Evolutionary conservation across 1,140 invertebrate genomes (phyloP).

Genomic region (Neodiprion fabricii): DNA sequence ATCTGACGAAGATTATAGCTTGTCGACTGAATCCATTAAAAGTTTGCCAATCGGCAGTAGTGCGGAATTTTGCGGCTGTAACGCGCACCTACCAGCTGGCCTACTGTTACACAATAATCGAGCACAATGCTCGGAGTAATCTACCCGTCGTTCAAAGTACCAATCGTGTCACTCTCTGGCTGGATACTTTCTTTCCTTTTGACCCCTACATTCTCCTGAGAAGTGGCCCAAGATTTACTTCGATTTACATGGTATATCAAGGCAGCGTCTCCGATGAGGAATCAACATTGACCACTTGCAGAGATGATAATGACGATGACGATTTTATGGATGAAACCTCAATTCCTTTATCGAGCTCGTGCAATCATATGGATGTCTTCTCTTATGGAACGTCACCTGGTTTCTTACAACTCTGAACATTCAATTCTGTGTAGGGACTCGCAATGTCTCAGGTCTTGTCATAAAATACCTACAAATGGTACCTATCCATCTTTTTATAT

Average conservation of each 20-base stretch:
- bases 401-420: slow-evolving; percentile 37
- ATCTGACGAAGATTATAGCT: slow-evolving; percentile 83
- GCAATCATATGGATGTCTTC: slow-evolving; percentile 41
- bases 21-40: slow-evolving; percentile 86
- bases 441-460: background rate
- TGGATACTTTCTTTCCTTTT: slow-evolving; percentile 83
- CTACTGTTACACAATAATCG: slow-evolving; percentile 90
- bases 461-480: background rate
- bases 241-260: slow-evolving; percentile 58
- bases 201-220: slow-evolving; percentile 75
- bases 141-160: slow-evolving; percentile 65
- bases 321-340: slow-evolving; percentile 50
- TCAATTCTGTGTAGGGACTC: background rate
- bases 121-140: slow-evolving; percentile 78
- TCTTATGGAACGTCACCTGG: slow-evolving; percentile 48
- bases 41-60: slow-evolving; percentile 77
- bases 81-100: slow-evolving; percentile 88
- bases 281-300: slow-evolving; percentile 20
- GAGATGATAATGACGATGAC: slow-evolving; percentile 36
- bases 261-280: slow-evolving; percentile 31
- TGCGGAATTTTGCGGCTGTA: slow-evolving; percentile 84
- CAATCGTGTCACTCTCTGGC: slow-evolving; percentile 53
- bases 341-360: slow-evolving; percentile 32
- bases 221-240: slow-evolving; percentile 54
- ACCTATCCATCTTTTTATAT: background rate